Conservation (phyloP, 2,888 invertebrate species). For the Andrena dorsata region DNA sequence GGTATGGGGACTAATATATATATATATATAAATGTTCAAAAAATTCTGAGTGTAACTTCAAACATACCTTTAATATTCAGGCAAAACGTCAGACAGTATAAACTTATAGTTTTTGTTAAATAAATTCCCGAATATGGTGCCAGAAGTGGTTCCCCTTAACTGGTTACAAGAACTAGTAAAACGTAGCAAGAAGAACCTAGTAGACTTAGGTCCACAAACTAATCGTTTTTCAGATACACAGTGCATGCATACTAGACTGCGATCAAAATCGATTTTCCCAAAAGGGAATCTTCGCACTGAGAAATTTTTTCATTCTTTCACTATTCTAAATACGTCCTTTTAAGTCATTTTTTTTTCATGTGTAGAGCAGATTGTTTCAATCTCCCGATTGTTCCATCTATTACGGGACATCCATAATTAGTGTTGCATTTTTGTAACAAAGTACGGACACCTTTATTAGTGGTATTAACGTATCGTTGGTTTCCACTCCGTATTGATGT, state of each 20-base stretch:
- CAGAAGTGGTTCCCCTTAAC: no score
- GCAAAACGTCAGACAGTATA: no score
- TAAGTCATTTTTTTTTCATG: neutral
- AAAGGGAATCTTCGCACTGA: conserved; percentile 25
- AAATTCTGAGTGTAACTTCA: no score
- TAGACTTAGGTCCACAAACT: no score
- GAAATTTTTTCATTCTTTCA: neutral
- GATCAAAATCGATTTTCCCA: neutral
- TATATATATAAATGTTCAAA: no score
- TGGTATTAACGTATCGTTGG: conserved; percentile 32
- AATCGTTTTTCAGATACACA: neutral
- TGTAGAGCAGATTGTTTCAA: no score
- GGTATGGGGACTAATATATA: no score
- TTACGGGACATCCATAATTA: conserved; percentile 11
- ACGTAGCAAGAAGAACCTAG: no score
- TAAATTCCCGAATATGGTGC: no score
- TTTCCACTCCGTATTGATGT: conserved; percentile 18
- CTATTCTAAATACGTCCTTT: neutral
- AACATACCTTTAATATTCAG: no score
- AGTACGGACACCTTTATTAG: conserved; percentile 1
- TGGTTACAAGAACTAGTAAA: no score
- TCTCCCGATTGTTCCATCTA: neutral
- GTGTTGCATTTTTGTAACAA: conserved; percentile 9
- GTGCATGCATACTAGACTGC: neutral
- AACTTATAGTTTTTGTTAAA: no score